Conservation (phyloP, 2,888 invertebrate genomes). For the Cerastis leucographa region DNA sequence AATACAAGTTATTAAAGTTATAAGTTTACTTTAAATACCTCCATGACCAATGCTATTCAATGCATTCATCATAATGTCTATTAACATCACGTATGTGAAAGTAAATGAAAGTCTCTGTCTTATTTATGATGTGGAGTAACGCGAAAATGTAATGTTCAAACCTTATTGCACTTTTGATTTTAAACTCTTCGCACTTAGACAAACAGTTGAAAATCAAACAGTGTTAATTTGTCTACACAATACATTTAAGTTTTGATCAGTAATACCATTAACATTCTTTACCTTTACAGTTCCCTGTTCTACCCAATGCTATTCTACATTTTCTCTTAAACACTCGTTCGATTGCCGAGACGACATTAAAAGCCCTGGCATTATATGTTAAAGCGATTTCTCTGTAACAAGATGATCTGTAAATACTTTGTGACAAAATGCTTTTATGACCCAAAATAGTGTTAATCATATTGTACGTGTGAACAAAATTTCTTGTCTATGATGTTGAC, state of each 20-base stretch:
- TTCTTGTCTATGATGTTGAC: background rate
- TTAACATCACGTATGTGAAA: background rate
- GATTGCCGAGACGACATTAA: conserved; percentile 92
- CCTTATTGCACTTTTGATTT: background rate
- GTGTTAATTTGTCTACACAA: background rate
- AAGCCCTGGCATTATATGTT: conserved; percentile 90
- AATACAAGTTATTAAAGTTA: background rate
- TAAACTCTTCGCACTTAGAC: background rate
- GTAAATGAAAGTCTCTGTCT: background rate
- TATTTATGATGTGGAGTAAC: background rate
- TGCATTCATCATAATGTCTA: background rate
- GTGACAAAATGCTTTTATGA: background rate
- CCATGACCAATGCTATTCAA: background rate
- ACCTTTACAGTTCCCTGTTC: conserved; percentile 59
- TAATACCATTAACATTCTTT: conserved; percentile 6
- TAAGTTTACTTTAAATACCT: background rate
- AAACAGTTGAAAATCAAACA: background rate
- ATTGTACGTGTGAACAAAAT: background rate
- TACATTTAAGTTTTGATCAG: background rate
- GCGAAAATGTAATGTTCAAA: background rate
- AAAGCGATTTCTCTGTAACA: conserved; percentile 80
- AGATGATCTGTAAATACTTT: background rate
- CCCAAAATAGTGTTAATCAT: background rate
- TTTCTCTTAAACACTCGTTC: conserved; percentile 91
- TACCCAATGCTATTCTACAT: conserved; percentile 76